Evolutionary conservation across 1,140 invertebrate species (phyloP).

Genomic region (Platyura marginata): DNA sequence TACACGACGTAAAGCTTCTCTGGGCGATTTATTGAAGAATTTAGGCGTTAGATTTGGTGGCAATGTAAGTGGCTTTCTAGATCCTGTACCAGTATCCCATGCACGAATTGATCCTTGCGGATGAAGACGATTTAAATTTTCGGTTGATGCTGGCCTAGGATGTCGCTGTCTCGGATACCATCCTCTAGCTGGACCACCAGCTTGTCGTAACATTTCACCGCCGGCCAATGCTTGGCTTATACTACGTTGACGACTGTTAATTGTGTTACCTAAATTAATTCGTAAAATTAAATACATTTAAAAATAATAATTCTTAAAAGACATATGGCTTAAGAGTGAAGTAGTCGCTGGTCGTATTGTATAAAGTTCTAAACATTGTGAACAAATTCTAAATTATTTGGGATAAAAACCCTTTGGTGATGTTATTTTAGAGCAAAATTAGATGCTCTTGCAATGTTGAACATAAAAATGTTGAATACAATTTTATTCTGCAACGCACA

Average conservation of each 20-base stretch:
- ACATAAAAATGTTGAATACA: no score
- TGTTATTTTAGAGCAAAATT: no score
- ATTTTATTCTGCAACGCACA: no score
- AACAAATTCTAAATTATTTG: no score
- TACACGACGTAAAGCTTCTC: conserved; percentile 63
- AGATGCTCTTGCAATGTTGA: no score
- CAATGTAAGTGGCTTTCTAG: conserved; percentile 54
- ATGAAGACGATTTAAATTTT: conserved; percentile 55
- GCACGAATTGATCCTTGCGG: conserved; percentile 25
- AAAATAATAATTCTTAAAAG: not conserved
- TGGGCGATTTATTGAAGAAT: conserved; percentile 68
- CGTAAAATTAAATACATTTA: not conserved
- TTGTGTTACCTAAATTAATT: conserved; percentile 14
- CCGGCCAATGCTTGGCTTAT: conserved; percentile 45
- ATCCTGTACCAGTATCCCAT: conserved; percentile 31
- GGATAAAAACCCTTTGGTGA: no score
- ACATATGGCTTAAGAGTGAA: no score
- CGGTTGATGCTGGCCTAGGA: conserved; percentile 58
- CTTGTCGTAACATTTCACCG: conserved; percentile 53
- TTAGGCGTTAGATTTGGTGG: conserved; percentile 69
- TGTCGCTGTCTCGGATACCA: conserved; percentile 62
- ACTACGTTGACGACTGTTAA: conserved; percentile 41
- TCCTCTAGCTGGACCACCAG: conserved; percentile 58
- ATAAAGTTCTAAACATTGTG: no score
- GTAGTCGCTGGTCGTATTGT: no score